Conservation (phyloP, 2,113 vertebrate genomes). For the Rafetus swinhoei region DNA sequence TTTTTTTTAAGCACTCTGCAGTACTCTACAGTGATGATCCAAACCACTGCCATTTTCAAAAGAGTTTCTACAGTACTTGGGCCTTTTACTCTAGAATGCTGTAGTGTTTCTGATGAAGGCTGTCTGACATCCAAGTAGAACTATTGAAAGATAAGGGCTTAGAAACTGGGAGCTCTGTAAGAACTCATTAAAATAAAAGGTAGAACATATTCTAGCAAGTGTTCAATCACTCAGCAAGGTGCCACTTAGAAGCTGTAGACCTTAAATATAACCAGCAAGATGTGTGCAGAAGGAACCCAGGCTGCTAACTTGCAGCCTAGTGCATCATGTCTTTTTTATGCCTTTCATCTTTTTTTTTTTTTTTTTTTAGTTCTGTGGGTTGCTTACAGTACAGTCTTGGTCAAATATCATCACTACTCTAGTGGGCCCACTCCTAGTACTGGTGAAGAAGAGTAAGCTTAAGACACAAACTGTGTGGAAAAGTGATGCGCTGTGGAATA, state of each 20-base stretch:
- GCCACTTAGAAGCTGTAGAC: conserved; percentile 30
- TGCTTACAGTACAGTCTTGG: conserved; percentile 1
- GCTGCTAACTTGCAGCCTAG: conserved; percentile 22
- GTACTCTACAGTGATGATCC: conserved; percentile 19
- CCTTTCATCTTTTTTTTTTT: conserved; percentile 1
- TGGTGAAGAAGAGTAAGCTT: neutral
- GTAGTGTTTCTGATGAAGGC: conserved; percentile 48
- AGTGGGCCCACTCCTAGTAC: neutral
- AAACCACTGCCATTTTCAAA: conserved; percentile 54
- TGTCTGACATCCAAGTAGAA: conserved; percentile 24
- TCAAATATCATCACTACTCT: neutral
- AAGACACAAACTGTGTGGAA: neutral
- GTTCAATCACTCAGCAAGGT: conserved; percentile 50
- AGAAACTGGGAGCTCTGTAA: conserved; percentile 22
- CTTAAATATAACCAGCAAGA: conserved; percentile 44
- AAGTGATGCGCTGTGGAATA: neutral
- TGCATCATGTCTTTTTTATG: conserved; percentile 13
- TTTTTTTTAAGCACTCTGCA: neutral
- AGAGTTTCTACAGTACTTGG: conserved; percentile 34
- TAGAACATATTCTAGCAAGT: conserved; percentile 42
- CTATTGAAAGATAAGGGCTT: conserved; percentile 31
- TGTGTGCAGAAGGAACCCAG: conserved; percentile 41
- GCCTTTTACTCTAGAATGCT: conserved; percentile 53
- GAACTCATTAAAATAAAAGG: conserved; percentile 57
- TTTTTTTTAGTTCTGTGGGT: neutral